phyloP scores from a whole-genome alignment of 2,113 vertebrate species.

The Tamias sibiricus region DNA sequence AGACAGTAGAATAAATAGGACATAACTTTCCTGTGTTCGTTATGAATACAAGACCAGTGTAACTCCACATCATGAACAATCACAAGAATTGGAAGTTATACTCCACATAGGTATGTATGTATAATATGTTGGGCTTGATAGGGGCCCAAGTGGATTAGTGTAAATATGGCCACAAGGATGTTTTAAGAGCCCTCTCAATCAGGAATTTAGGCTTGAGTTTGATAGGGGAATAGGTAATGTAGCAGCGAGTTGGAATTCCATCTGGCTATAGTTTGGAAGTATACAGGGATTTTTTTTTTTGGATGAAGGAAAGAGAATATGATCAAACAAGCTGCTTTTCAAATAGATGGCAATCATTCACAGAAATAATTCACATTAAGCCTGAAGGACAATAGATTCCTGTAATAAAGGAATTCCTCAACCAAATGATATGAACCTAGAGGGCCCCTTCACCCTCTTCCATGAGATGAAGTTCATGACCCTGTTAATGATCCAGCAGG shows the following conservation, averaged over 20 bases:
- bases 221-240: neutral
- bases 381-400: neutral
- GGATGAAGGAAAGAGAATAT: neutral
- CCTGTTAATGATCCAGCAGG: neutral
- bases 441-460: neutral
- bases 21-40: too few relatives aligned
- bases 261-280: neutral
- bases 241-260: neutral
- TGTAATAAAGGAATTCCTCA: neutral
- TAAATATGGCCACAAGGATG: neutral
- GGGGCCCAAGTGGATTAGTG: neutral
- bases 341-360: neutral
- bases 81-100: too few relatives aligned
- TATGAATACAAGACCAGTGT: too few relatives aligned
- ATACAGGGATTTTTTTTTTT: neutral
- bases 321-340: constrained; percentile 3
- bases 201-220: neutral
- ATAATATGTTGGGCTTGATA: neutral
- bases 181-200: neutral
- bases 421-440: neutral
- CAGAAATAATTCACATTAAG: neutral
- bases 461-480: neutral
- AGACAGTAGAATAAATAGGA: too few relatives aligned
- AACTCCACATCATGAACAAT: too few relatives aligned
- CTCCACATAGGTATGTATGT: too few relatives aligned